phyloP scores from a whole-genome alignment of 2,888 invertebrate species.

The Tenthredo amoena region DNA sequence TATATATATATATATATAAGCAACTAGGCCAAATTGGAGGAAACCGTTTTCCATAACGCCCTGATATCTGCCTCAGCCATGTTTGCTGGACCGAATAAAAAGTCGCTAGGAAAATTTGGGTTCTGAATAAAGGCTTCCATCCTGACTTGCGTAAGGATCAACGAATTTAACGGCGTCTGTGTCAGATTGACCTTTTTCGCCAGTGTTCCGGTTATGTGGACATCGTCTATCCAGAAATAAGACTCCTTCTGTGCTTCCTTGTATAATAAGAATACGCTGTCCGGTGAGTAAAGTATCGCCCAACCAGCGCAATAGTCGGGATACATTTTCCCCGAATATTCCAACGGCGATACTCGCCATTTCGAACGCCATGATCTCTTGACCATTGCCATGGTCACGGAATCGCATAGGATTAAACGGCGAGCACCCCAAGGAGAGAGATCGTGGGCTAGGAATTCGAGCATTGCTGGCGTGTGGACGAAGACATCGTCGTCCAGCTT shows the following conservation, averaged over 20 bases:
- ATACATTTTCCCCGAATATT: constrained; percentile 84
- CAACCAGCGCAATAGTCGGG: constrained; percentile 89
- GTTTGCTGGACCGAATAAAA: constrained; percentile 81
- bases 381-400: constrained; percentile 79
- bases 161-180: constrained; percentile 79
- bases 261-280: constrained; percentile 81
- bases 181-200: constrained; percentile 81
- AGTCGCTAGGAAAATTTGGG: constrained; percentile 74
- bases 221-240: constrained; percentile 93
- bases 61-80: constrained; percentile 78
- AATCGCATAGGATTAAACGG: constrained; percentile 84
- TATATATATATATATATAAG: neutral
- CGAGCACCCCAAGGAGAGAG: constrained; percentile 82
- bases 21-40: constrained; percentile 53
- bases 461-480: constrained; percentile 76
- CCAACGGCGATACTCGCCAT: constrained; percentile 87
- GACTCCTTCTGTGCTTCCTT: constrained; percentile 82
- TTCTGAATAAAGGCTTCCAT: constrained; percentile 69
- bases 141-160: constrained; percentile 75
- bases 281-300: constrained; percentile 85
- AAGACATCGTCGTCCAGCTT: constrained; percentile 79
- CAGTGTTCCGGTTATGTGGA: constrained; percentile 87
- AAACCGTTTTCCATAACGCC: constrained; percentile 79
- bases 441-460: constrained; percentile 79
- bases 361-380: constrained; percentile 85